Evolutionary conservation across 2,113 vertebrate genomes (phyloP).

Genomic region (Caracal caracal): DNA sequence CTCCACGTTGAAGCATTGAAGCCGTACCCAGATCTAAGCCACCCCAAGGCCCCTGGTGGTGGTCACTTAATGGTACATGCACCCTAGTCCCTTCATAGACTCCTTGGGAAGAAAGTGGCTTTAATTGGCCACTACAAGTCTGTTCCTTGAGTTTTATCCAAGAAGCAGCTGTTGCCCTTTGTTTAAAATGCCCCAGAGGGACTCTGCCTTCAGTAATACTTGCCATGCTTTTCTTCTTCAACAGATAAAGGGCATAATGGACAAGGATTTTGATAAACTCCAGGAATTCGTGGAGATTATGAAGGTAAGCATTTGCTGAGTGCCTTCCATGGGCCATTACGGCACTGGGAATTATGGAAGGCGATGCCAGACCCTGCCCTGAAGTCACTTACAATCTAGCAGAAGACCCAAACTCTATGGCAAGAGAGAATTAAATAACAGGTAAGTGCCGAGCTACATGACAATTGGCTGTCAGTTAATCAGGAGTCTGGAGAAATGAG

Average conservation of each 20-base stretch:
- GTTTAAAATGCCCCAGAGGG: not conserved
- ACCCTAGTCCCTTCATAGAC: not conserved
- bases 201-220: not conserved
- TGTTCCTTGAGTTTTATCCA: not conserved
- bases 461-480: not conserved
- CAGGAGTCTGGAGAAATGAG: not conserved
- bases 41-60: not conserved
- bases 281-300: constrained; percentile 77
- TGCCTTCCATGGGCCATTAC: not conserved
- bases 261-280: constrained; percentile 79
- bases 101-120: not conserved
- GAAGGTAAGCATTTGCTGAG: constrained; percentile 68
- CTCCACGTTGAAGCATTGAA: not conserved
- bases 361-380: not conserved
- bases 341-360: not conserved
- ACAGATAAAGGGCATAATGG: constrained; percentile 77
- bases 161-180: not conserved
- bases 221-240: not conserved
- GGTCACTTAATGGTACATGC: no score
- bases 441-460: not conserved
- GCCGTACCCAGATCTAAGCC: not conserved
- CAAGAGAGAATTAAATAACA: not conserved
- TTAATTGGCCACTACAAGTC: not conserved
- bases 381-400: not conserved
- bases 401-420: not conserved